A percentile compares a stretch with the other conserved stretches of the same genome.
phyloP scores from a whole-genome alignment of 2,113 vertebrate species.

The Balaenoptera acutorostrata region DNA sequence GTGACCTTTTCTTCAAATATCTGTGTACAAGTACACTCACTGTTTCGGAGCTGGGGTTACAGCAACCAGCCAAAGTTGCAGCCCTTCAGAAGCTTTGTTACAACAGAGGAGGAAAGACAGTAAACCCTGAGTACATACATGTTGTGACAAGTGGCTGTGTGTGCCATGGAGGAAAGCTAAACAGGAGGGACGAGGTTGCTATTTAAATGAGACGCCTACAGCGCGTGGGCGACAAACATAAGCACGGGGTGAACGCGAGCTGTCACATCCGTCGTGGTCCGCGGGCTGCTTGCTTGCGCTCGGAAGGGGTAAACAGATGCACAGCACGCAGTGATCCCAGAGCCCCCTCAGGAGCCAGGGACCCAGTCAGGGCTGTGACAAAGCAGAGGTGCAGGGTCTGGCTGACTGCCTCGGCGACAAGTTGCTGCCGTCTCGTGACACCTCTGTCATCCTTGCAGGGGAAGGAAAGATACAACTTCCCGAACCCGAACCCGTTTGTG shows the following conservation, averaged over 20 bases:
- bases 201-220: neutral
- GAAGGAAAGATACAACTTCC: constrained; percentile 94
- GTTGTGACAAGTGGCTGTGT: fast-evolving
- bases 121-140: neutral
- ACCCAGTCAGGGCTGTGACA: neutral
- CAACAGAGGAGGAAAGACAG: fast-evolving
- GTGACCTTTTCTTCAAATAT: neutral
- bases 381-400: neutral
- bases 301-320: fast-evolving
- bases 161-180: fast-evolving
- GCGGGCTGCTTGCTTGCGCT: fast-evolving
- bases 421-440: neutral
- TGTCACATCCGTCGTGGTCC: neutral
- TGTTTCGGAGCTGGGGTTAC: neutral
- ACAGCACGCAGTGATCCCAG: neutral
- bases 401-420: neutral
- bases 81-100: neutral
- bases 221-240: fast-evolving
- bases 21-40: neutral
- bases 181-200: fast-evolving
- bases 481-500: constrained; percentile 94
- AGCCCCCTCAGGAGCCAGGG: neutral
- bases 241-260: neutral
- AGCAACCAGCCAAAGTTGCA: neutral
- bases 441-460: constrained; percentile 79